Evolutionary conservation across 2,113 vertebrate genomes (phyloP), one percentile per base, ranked within the genome.

Genomic region (Takifugu bimaculatus): DNA sequence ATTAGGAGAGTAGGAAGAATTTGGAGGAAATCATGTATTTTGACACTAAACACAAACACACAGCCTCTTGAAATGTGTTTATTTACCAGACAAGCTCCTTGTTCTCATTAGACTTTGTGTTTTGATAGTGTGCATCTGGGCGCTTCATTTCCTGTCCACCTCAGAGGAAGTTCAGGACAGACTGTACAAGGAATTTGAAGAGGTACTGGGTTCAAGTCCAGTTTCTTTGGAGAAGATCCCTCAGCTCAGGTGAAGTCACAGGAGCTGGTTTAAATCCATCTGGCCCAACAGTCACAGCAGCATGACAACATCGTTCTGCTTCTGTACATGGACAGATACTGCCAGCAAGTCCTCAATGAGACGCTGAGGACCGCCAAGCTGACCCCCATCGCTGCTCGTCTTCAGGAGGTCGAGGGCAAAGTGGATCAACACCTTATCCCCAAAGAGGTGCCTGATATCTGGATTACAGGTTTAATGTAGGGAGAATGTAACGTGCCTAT

Each of bases 371-470:
- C 93, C 2, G 92, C 96, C 56, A 98, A 93, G 84, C 91, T 99
- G 42, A 97, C 96, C 12, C 95, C 97, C 3, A 55, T 98, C 54
- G 95, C 95, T 58, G 95, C 95, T 32, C 89, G 89, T 28, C 93
- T 97, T 57, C 96, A 99, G 88, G 93, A 94, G 72, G 89, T 93
- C 77, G 96, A 99, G 80, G 97, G 95, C 67, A 96, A 91, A 81
- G 91, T 98, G 0, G 90, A 95, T 69, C 92, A 93, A 1, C 94
- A 96, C 11, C 84, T 94, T 68, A 84, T 99, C 89, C 95, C 96
- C 58, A 97, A 94, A 91, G 93, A 98, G 94, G 97, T 96, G 50
- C 91, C 65, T 29, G 50, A 27, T 56, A 54, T 54, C 70, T 15
- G 50, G 4, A 74, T 12, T 4, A 20, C 20, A 20, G 20, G 20